Conservation (phyloP, 2,113 vertebrate species). For the Thomomys bottae region DNA sequence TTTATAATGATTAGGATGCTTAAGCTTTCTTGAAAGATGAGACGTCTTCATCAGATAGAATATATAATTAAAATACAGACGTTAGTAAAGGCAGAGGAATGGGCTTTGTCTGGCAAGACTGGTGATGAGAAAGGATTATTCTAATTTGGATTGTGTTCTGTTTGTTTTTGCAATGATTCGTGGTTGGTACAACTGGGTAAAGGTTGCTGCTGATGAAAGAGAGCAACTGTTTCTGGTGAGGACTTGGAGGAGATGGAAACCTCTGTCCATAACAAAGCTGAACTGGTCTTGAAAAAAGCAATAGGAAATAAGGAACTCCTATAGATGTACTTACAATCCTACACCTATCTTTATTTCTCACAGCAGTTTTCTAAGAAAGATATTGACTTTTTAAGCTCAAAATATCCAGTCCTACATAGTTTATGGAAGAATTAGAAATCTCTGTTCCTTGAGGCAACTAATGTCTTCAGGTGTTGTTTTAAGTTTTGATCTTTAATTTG, state of each 20-base stretch:
- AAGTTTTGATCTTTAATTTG: background rate
- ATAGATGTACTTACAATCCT: background rate
- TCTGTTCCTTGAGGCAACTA: background rate
- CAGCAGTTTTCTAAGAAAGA: slow-evolving; percentile 37
- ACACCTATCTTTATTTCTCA: background rate
- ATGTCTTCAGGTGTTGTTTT: background rate
- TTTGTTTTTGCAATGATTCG: background rate
- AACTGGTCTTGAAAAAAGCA: background rate
- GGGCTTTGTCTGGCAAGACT: slow-evolving; percentile 10
- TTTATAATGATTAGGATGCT: slow-evolving; percentile 25
- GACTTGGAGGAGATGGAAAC: background rate
- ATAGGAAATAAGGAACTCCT: background rate
- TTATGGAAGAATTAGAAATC: background rate
- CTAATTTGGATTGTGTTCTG: background rate
- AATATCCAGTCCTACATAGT: background rate
- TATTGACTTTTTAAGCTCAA: background rate
- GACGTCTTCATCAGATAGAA: background rate
- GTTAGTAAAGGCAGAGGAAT: slow-evolving; percentile 55
- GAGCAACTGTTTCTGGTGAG: background rate
- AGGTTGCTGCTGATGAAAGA: background rate
- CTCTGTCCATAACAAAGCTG: background rate
- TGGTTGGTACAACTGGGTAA: background rate
- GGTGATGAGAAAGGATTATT: background rate
- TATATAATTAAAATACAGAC: slow-evolving; percentile 53
- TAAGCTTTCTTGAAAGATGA: slow-evolving; percentile 56